A percentile compares a stretch with the other conserved stretches of the same genome.
Conservation (phyloP, 1,140 invertebrate species). For the Lamellibrachia luymesi region DNA sequence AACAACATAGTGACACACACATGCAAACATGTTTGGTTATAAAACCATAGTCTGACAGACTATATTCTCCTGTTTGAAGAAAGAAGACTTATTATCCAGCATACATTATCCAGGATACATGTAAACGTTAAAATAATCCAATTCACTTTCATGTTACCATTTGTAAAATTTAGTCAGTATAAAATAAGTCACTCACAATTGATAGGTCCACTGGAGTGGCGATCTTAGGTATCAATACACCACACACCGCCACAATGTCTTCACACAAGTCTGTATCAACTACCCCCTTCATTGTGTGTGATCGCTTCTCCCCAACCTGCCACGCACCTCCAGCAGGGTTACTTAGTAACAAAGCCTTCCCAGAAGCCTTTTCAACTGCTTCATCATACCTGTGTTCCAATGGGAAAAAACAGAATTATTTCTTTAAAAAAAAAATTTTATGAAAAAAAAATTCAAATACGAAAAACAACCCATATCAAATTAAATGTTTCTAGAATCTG, state of each 20-base stretch:
- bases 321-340: conserved; percentile 16
- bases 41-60: too few species aligned
- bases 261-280: conserved; percentile 28
- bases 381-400: conserved; percentile 16
- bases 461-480: not conserved
- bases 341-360: conserved; percentile 18
- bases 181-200: not conserved
- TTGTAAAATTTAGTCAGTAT: too few species aligned
- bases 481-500: too few species aligned
- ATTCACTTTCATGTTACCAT: too few species aligned
- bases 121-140: too few species aligned
- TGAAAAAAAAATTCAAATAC: not conserved
- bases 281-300: conserved; percentile 24
- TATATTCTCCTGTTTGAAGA: too few species aligned
- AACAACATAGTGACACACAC: too few species aligned
- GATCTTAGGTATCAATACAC: conserved; percentile 27
- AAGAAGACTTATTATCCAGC: too few species aligned
- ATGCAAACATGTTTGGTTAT: too few species aligned
- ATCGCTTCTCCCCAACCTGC: not conserved
- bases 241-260: conserved; percentile 32
- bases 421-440: not conserved
- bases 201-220: not conserved
- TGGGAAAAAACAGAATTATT: not conserved
- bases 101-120: too few species aligned
- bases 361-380: not conserved